Base-by-base conservation (phyloP, 92 coral and sea anemone genomes). In the Zoanthus sansibaricus region DNA sequence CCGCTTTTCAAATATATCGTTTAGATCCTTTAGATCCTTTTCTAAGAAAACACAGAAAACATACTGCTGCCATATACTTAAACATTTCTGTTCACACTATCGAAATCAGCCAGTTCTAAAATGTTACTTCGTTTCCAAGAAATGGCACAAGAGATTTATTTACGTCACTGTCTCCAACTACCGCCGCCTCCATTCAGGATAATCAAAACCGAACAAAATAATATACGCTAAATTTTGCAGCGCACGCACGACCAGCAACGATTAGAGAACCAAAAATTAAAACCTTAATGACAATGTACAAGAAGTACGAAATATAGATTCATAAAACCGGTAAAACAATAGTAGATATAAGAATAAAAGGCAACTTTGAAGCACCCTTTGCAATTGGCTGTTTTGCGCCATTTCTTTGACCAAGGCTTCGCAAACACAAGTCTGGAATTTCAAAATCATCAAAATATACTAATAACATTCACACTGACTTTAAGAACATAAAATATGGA, bases 331-430 rank as follows among this genome's bases (percentile, higher is more conserved):
- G 85, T 62, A 72, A 66, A 18, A 80, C 72, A 61, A 80, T 80
- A 59, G 85, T 46, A 16, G 85, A 25, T 21, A 10, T 46, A 10
- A 12, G 55, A 25, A 80, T 59, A 3, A 75, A 25, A 64, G 85
- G 37, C 42, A 80, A 66, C 20, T 80, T 64, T 80, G 85, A 80
- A 80, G 85, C 85, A 80, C 85, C 48, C 75, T 80, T 80, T 80
- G 85, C 9, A 62, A 9, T 16, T 3, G 69, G 30, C 14, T 9
- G 74, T 80, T 37, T 80, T 72, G 85, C 75, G 85, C 85, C 85
- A 66, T 80, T 80, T 72, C 73, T 6, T 70, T 46, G 58, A 15
- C n/a, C 85, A 66, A 80, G 85, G 85, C 44, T 80, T 80, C 75
- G 31, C 47, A 64, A 47, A 80, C 6, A 42, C 46, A 64, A 45